Base-by-base conservation (phyloP, 2,113 vertebrate genomes). In the Chrysochloris asiatica region DNA sequence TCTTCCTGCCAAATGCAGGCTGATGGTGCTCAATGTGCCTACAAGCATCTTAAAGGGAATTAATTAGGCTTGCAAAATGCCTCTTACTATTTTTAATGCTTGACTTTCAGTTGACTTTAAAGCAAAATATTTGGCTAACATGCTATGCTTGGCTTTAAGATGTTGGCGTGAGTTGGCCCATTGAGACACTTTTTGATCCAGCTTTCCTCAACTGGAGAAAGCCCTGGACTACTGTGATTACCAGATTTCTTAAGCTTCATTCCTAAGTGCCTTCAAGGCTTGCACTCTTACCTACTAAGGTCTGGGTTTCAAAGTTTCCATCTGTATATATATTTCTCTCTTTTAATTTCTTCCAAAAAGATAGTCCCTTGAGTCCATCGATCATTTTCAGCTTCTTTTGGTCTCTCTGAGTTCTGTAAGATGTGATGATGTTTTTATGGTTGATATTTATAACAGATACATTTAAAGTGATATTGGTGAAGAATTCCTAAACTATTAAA, bases 51-150 rank as follows among this genome's bases (percentile, higher is more conserved):
- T 79, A 41, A 85, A 79, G 69, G 81, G 52, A 48, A 82, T 56
- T 67, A 90, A 90, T 89, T 90, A 84, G 77, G 59, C 76, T 83
- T 94, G 72, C 65, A 83, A 81, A 95, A 81, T 93, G 48, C 65
- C 33, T 90, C 61, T n/a, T 77, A 47, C 82, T 95, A 54, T 88
- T 95, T 94, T 95, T 78, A 83, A 92, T 63, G 54, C 59, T 83
- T 86, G 94, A 92, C 92, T 92, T 94, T 88, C 84, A 87, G 50
- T 84, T 94, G 91, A 95, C 91, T 94, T 91, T 63, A 92, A 94
- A 91, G 67, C 41, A 93, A 86, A 76, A 54, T 78, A 76, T 92
- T 95, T 95, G 93, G 72, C 61, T 83, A 90, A 65, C 56, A 41
- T 75, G 38, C 3, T 9, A 81, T 52, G 30, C 43, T 88, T 86